Base-by-base conservation (phyloP, 1,140 invertebrate species). In the Drosophila fuyamai region DNA sequence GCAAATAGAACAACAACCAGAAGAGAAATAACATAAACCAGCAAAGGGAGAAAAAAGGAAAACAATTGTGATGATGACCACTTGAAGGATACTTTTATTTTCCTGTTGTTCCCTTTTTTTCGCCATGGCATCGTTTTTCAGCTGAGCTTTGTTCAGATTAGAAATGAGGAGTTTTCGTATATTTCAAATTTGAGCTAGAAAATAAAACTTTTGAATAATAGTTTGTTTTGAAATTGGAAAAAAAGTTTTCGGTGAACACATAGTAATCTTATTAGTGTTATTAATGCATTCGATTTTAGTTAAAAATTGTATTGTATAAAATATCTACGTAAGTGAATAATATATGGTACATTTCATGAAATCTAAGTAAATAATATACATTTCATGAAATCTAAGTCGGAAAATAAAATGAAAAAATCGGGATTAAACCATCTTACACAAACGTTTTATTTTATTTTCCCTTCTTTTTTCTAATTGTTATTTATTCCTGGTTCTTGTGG, bases 61-160 rank as follows among this genome's bases (percentile, higher is more conserved):
- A 58, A 74, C 68, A 50, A 60, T 72, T 48, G 51, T 46, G 55
- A 54, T 51, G 71, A 81, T 51, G 63, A 59, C 44, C 58, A 79
- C 51, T 77, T 71, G 60, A 83, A 66, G 65, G 58, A 65, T 71
- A 65, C 57, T 46, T 61, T 79, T 72, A 50, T 68, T 57, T 71
- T 50, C 43, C 44, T 63, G 46, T 62, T 50, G 14, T 65, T 36
- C 38, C 46, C 57, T 44, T 44, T 48, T 48, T 32, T 46, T 14
- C 5, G 13, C 47, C 29, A 43, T 32, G 60, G 38, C 53, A 48
- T 71, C 59, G n/a, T 56, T 59, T 54, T 79, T 70, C 80, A 66
- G 71, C 76, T 75, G 70, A 67, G 47, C 54, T 16, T 6, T 16
- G 35, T 41, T n/a, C 35, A 13, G 38, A 50, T 1, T 16, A 53